These are phyloP conservation scores for Poeciliopsis paucimaculata DNA, from an alignment of 2,797 vertebrate species.

Conservation along the genomic window DNA sequence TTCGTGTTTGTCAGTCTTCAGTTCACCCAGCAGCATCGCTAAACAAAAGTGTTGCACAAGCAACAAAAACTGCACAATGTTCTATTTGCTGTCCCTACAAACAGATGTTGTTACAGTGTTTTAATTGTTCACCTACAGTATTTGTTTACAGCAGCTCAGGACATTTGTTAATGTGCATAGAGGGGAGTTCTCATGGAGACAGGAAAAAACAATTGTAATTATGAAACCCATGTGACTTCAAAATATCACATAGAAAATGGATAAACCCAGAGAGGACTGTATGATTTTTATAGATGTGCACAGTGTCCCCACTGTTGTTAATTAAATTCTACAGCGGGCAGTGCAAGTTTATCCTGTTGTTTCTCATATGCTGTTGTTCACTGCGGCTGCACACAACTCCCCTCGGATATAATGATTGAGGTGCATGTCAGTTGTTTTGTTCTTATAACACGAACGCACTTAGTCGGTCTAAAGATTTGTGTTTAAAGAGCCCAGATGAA, in stretches of 20 bases:
- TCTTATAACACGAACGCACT: slow-evolving; percentile 34
- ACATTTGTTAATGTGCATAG: slow-evolving; percentile 29
- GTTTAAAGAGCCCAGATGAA: slow-evolving; percentile 6
- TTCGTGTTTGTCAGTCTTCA: neutral
- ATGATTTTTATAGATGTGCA: slow-evolving; percentile 38
- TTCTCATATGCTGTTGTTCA: slow-evolving; percentile 31
- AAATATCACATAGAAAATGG: slow-evolving; percentile 24
- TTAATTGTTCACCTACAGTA: slow-evolving; percentile 15
- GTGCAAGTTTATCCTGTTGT: slow-evolving; percentile 49
- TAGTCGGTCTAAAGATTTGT: slow-evolving; percentile 10
- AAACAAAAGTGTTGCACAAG: slow-evolving; percentile 8
- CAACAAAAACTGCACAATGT: slow-evolving; percentile 17
- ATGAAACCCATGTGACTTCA: slow-evolving; percentile 46
- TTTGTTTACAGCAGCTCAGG: slow-evolving; percentile 26
- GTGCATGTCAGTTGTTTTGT: slow-evolving; percentile 35
- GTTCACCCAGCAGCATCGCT: neutral
- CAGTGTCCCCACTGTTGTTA: slow-evolving; percentile 57
- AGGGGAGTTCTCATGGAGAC: slow-evolving; percentile 21
- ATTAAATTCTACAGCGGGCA: slow-evolving; percentile 61
- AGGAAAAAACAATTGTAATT: slow-evolving; percentile 42
- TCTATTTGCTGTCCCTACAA: slow-evolving; percentile 29
- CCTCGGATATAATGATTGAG: slow-evolving; percentile 24
- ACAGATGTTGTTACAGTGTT: slow-evolving; percentile 27
- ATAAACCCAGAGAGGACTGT: slow-evolving; percentile 51
- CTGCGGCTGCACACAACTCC: slow-evolving; percentile 33